Base-by-base conservation (phyloP, 1,140 invertebrate genomes). In the Colletes gigas region DNA sequence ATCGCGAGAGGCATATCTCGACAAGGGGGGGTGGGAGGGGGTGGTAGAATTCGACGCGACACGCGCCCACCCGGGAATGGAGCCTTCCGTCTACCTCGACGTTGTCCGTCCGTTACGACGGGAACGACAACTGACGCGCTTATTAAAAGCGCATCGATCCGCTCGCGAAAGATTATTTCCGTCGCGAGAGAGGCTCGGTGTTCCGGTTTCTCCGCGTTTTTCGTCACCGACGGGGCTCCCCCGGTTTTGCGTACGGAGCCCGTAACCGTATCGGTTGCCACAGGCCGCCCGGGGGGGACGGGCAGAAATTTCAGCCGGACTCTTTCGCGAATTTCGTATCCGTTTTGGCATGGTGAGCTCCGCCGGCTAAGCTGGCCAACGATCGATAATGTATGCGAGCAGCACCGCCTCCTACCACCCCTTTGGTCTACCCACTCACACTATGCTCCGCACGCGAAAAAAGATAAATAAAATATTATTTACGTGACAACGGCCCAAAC, bases 341-440 rank as follows among this genome's bases (percentile, higher is more conserved):
- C 79, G 68, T 85, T 85, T 85, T 82, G 73, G 73, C 83, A 76
- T 81, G 65, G 70, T 30, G 50, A 70, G 62, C 47, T 52, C 30
- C 44, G 57, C 30, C 54, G 78, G 80, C 69, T 65, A 70, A 75
- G 80, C 80, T 44, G 73, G 72, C 69, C 59, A 72, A 75, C 52
- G 78, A 30, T 82, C 78, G 73, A 85, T 85, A 85, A 85, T 85
- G 80, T 85, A 85, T 85, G 83, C 78, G 78, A 82, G 77, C 63
- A 47, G 57, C 82, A 62, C 30, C n/a, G 55, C 12, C 66, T 55
- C 54, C 44, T 0, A 9, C 10, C 9, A n/a, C 7, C 47, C 14
- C 57, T 1, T 19, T n/a, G 15, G 4, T 19, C 15, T 68, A n/a
- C 15, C 55, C 66, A 41, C n/a, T 19, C 62, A 63, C 41, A 55